Conservation (phyloP, 2,888 invertebrate genomes). For the Griposia aprilina region DNA sequence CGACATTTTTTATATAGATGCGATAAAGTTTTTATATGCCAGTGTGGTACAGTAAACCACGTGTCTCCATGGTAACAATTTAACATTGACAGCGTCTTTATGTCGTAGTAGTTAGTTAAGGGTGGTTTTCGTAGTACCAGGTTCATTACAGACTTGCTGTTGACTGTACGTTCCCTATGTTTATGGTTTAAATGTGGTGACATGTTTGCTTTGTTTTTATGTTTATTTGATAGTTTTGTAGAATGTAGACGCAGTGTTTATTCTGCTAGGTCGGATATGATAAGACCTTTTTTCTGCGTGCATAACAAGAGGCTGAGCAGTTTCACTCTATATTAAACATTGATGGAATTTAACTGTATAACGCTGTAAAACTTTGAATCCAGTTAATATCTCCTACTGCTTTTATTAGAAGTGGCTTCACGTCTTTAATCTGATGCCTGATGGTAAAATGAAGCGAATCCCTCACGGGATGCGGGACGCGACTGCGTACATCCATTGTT, state of each 20-base stretch:
- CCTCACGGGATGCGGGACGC: too few species aligned
- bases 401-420: too few species aligned
- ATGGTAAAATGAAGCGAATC: too few species aligned
- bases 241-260: constrained; percentile 11
- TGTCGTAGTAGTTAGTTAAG: neutral
- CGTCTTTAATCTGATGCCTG: too few species aligned
- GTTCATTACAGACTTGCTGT: neutral
- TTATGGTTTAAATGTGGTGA: constrained; percentile 19
- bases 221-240: constrained; percentile 27
- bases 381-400: too few species aligned
- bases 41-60: neutral
- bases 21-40: constrained; percentile 51
- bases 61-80: neutral
- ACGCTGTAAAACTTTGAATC: neutral
- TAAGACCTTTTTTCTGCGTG: neutral
- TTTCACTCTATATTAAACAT: neutral
- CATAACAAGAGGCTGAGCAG: neutral
- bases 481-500: too few species aligned
- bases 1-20: constrained; percentile 38
- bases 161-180: constrained; percentile 10
- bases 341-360: neutral
- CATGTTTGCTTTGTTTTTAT: constrained; percentile 18
- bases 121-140: neutral
- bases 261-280: neutral
- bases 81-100: neutral